phyloP scores from a whole-genome alignment of 2,797 vertebrate genomes.

The Poeciliopsis turneri region DNA sequence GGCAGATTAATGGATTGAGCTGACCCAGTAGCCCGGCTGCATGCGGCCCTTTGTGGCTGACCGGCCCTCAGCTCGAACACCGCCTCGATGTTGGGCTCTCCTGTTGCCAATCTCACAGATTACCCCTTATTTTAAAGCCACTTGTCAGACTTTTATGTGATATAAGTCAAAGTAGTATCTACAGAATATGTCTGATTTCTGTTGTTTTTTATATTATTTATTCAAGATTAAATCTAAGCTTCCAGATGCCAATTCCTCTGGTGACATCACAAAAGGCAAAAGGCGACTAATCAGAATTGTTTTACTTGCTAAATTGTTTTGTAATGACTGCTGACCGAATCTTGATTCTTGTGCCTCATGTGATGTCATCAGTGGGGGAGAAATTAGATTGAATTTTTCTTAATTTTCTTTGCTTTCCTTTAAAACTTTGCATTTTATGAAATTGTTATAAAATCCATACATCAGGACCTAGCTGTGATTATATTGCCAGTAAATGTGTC shows the following conservation, averaged over 20 bases:
- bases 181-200: not conserved
- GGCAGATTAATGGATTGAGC: slow-evolving; percentile 82
- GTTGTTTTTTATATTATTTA: not conserved
- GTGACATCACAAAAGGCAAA: not conserved
- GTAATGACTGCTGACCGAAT: not conserved
- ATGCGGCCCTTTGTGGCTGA: slow-evolving; percentile 70
- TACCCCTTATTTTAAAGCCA: not conserved
- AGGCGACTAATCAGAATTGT: not conserved
- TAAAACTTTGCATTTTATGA: not conserved
- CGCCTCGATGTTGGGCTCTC: slow-evolving; percentile 52
- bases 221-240: not conserved
- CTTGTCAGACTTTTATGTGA: not conserved
- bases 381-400: not conserved
- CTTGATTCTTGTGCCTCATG: not conserved
- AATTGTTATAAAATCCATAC: not conserved
- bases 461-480: not conserved
- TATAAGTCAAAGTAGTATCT: not conserved
- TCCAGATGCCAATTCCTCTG: not conserved
- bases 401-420: not conserved
- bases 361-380: not conserved
- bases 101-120: slow-evolving; percentile 36
- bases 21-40: slow-evolving; percentile 75
- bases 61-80: slow-evolving; percentile 57
- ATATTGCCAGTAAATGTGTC: not conserved
- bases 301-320: not conserved